Evolutionary conservation across 2,888 invertebrate genomes (phyloP).

Genomic region (Caenorhabditis panamensis): DNA sequence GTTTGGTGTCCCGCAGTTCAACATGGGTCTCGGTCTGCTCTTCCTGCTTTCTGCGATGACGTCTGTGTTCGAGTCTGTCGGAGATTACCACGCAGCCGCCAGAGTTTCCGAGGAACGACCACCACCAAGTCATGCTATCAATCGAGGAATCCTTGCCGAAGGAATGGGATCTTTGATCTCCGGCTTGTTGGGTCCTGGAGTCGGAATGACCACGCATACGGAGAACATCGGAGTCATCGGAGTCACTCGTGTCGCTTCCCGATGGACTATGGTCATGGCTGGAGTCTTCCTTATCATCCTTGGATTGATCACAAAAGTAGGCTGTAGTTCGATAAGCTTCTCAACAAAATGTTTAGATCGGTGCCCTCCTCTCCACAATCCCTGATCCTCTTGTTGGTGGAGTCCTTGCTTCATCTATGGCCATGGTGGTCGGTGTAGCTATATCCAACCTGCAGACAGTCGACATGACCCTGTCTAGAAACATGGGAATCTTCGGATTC

Average conservation of each 20-base stretch:
- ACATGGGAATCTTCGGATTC: slow-evolving; percentile 91
- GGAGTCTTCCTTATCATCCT: slow-evolving; percentile 82
- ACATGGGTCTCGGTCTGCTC: slow-evolving; percentile 74
- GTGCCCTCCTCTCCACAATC: slow-evolving; percentile 83
- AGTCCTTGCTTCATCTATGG: slow-evolving; percentile 81
- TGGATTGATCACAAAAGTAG: slow-evolving; percentile 82
- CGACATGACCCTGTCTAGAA: slow-evolving; percentile 89
- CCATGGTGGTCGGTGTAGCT: slow-evolving; percentile 82
- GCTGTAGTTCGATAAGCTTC: no score
- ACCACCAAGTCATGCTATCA: slow-evolving; percentile 91
- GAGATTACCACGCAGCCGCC: slow-evolving; percentile 92
- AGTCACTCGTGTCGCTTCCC: slow-evolving; percentile 87
- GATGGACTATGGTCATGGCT: slow-evolving; percentile 82
- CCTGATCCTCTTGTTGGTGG: slow-evolving; percentile 83
- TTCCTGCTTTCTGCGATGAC: slow-evolving; percentile 80
- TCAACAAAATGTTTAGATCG: no score
- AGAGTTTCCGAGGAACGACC: slow-evolving; percentile 86
- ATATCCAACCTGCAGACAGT: slow-evolving; percentile 85
- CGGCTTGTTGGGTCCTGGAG: slow-evolving; percentile 90
- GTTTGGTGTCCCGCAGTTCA: slow-evolving; percentile 77
- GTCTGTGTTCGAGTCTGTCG: slow-evolving; percentile 79
- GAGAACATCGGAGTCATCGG: slow-evolving; percentile 93
- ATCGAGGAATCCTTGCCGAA: slow-evolving; percentile 90
- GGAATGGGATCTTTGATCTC: slow-evolving; percentile 87
- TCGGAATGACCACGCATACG: slow-evolving; percentile 92